A percentile compares a stretch with the other conserved stretches of the same genome.
Conservation (phyloP, 2,113 vertebrate genomes). For the Paraplagusia blochii region DNA sequence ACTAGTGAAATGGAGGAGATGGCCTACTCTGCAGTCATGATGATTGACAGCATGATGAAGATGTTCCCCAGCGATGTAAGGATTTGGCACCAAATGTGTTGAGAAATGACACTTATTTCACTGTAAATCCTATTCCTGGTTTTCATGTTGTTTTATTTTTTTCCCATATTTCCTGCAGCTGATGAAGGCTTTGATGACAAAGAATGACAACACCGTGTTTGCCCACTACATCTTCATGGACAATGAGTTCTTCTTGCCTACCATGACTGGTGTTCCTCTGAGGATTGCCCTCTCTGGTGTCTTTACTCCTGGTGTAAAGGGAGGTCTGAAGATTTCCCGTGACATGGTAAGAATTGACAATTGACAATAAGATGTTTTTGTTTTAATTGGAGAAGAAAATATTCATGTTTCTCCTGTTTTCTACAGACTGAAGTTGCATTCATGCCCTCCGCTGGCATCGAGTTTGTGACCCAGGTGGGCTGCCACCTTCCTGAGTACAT, state of each 20-base stretch:
- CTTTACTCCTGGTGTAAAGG: conserved; percentile 81
- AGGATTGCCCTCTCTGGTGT: conserved; percentile 86
- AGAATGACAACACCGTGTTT: conserved; percentile 80
- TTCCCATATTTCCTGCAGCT: conserved; percentile 48
- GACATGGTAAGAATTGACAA: conserved; percentile 72
- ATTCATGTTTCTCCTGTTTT: conserved; percentile 9
- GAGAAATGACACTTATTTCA: background rate
- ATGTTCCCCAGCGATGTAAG: conserved; percentile 73
- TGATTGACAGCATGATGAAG: conserved; percentile 66
- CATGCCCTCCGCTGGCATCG: conserved; percentile 85
- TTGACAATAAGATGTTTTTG: too few species aligned
- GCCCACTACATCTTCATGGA: conserved; percentile 96
- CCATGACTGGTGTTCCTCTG: conserved; percentile 85
- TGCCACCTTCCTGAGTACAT: conserved; percentile 83
- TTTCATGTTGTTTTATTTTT: background rate
- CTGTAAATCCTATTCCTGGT: background rate
- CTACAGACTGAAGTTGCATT: conserved; percentile 77
- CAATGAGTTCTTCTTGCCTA: conserved; percentile 90
- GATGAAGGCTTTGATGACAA: conserved; percentile 76
- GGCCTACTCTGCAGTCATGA: conserved; percentile 59
- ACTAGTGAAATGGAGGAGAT: conserved; percentile 79
- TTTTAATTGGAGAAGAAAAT: background rate
- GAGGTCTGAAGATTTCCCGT: conserved; percentile 74
- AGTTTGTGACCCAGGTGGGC: conserved; percentile 85
- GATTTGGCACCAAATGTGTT: background rate